These are phyloP conservation scores for Ptilonorhynchus violaceus DNA, from an alignment of 2,113 vertebrate genomes.

Conservation along the genomic window DNA sequence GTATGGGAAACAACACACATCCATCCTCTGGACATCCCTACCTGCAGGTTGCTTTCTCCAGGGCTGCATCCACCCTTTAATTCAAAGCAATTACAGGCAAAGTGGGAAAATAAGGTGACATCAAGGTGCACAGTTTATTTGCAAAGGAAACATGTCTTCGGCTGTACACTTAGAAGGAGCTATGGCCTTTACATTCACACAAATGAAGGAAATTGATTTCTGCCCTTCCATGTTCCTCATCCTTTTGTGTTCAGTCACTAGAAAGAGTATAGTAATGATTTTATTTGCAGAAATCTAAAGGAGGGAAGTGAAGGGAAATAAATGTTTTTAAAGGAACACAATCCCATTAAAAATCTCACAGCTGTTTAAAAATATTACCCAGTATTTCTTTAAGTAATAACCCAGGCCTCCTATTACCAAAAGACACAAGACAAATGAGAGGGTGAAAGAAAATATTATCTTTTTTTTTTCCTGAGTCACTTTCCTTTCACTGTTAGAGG, in stretches of 20 bases:
- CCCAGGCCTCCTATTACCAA: background rate
- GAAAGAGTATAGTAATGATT: background rate
- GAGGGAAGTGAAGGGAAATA: background rate
- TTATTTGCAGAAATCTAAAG: background rate
- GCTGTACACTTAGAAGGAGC: background rate
- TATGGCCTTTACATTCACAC: background rate
- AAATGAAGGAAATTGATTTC: background rate
- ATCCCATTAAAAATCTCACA: background rate
- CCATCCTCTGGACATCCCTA: background rate
- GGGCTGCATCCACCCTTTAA: background rate
- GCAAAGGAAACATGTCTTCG: background rate
- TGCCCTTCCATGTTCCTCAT: background rate
- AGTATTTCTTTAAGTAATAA: background rate
- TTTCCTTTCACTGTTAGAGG: background rate
- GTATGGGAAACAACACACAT: background rate
- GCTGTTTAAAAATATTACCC: background rate
- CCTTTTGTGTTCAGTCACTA: background rate
- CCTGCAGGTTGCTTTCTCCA: background rate
- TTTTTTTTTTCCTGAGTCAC: background rate
- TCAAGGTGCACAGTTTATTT: background rate
- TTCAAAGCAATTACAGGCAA: background rate
- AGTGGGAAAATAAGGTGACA: background rate
- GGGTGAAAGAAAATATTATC: background rate
- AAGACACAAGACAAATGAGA: background rate
- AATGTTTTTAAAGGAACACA: background rate